Conservation (phyloP, 2,888 invertebrate species). For the Drosophila melanosoma region DNA sequence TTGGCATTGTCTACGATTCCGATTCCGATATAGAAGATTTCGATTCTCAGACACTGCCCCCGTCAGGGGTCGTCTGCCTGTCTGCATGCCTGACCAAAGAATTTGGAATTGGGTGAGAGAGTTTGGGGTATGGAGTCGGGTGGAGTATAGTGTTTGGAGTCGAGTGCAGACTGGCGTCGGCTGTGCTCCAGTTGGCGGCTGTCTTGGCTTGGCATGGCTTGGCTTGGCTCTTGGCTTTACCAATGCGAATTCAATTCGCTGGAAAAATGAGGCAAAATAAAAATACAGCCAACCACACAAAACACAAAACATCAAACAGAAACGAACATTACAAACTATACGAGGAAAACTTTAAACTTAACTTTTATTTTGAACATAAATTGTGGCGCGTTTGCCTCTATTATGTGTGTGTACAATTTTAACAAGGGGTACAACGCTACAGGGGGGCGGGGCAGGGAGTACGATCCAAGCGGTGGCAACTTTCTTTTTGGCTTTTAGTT, state of each 20-base stretch:
- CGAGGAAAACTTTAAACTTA: conserved; percentile 34
- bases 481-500: conserved; percentile 61
- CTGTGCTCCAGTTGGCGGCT: conserved; percentile 12
- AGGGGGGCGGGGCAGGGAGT: background rate
- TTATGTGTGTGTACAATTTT: conserved; percentile 32
- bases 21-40: background rate
- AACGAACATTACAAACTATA: conserved; percentile 21
- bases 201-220: conserved; percentile 43
- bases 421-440: background rate
- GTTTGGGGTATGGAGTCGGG: background rate
- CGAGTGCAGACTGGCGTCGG: conserved; percentile 1
- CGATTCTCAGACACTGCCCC: background rate
- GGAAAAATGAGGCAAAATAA: conserved; percentile 25
- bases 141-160: background rate
- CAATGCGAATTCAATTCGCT: conserved; percentile 54
- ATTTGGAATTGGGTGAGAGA: background rate
- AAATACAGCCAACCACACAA: background rate
- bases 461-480: conserved; percentile 43
- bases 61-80: conserved; percentile 13
- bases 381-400: conserved; percentile 28
- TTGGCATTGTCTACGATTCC: conserved; percentile 12
- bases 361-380: conserved; percentile 37
- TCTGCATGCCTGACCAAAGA: background rate
- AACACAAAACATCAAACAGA: background rate
- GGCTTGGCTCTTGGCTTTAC: conserved; percentile 34